Percentiles rank a stretch among this genome's conserved stretches.
phyloP scores from a whole-genome alignment of 53 echinoderm and acorn worm genomes.

The Stichopus horrens region DNA sequence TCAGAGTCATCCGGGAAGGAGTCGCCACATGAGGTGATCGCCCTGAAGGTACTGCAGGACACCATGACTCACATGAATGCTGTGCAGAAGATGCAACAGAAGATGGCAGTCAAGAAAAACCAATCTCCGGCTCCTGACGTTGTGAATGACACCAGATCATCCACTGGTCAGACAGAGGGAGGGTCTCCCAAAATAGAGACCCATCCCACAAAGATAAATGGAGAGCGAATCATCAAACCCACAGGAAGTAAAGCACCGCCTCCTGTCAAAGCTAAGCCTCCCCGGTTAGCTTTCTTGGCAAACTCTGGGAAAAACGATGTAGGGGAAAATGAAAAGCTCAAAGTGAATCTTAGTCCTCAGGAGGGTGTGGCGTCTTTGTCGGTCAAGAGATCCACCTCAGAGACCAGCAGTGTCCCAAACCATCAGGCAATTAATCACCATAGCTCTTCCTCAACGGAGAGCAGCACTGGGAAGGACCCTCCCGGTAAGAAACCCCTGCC shows the following conservation, averaged over 20 bases:
- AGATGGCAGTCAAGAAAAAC: constrained; percentile 55
- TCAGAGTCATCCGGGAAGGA: constrained; percentile 61
- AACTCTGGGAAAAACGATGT: neutral
- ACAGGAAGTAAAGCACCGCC: constrained; percentile 56
- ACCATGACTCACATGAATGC: constrained; percentile 95
- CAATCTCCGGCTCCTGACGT: constrained; percentile 46
- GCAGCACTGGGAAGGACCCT: constrained; percentile 1
- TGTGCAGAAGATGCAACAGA: constrained; percentile 93
- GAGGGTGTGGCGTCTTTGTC: constrained; percentile 33
- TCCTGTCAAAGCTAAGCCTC: constrained; percentile 72
- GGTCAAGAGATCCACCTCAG: neutral
- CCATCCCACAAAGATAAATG: neutral
- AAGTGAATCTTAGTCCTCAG: constrained; percentile 24
- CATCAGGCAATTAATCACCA: neutral
- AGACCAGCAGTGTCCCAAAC: neutral
- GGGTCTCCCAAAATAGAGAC: neutral
- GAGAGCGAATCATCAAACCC: neutral
- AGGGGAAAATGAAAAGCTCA: neutral
- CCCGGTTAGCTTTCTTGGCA: constrained; percentile 5
- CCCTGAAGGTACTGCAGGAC: constrained; percentile 85
- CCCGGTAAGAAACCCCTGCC: constrained; percentile 27
- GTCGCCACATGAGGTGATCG: constrained; percentile 83
- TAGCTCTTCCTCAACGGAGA: constrained; percentile 6
- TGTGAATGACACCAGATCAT: constrained; percentile 30
- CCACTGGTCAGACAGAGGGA: neutral